Evolutionary conservation across 2,113 vertebrate genomes (phyloP).

Genomic region (Mus musculus): GRCm39 chr9:45214001-45214500

Average conservation of each 20-base stretch:
- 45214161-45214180: background rate
- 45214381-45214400: background rate
- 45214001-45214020: background rate
- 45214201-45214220: background rate
- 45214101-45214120: background rate
- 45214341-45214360: background rate
- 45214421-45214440: background rate
- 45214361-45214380: background rate
- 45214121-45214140: background rate
- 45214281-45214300: background rate
- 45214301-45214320: background rate
- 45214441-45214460: background rate
- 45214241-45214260: background rate
- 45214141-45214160: background rate
- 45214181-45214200: background rate
- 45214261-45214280: background rate
- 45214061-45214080: background rate
- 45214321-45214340: background rate
- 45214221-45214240: background rate
- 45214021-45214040: background rate
- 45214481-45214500: background rate
- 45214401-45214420: background rate
- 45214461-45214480: background rate
- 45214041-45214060: background rate
- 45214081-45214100: background rate